These are phyloP conservation scores for Acyrthosiphon pisum DNA, from an alignment of 1,140 invertebrate species.

Conservation along the genomic window DNA sequence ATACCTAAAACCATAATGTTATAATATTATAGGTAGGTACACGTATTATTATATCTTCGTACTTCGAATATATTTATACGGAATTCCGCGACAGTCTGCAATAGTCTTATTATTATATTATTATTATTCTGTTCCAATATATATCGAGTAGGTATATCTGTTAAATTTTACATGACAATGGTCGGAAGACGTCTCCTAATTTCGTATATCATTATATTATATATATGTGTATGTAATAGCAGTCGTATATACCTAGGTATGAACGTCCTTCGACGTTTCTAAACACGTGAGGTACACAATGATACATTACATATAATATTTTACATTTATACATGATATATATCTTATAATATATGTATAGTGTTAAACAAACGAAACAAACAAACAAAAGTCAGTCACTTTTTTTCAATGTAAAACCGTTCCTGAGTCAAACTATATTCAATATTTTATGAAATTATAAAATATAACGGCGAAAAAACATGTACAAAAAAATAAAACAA, in stretches of 20 bases:
- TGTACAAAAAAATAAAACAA: too few species aligned
- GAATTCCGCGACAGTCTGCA: background rate
- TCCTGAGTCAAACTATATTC: background rate
- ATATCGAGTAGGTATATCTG: background rate
- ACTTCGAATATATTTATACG: too few species aligned
- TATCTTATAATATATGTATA: background rate
- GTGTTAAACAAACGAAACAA: background rate
- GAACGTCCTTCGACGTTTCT: background rate
- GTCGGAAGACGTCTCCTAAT: background rate
- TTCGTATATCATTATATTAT: background rate
- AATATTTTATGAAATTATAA: background rate
- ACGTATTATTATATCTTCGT: background rate
- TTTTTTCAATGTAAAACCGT: background rate
- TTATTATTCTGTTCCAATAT: background rate
- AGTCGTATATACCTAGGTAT: background rate
- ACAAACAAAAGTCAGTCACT: background rate
- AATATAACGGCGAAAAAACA: background rate
- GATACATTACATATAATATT: background rate
- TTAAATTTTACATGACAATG: conserved; percentile 6
- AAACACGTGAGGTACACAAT: background rate
- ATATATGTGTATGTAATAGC: background rate
- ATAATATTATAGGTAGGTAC: background rate
- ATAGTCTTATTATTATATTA: background rate
- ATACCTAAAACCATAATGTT: background rate
- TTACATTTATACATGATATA: background rate